phyloP scores from a whole-genome alignment of 1,140 invertebrate genomes.

The Drosophila azteca region DNA sequence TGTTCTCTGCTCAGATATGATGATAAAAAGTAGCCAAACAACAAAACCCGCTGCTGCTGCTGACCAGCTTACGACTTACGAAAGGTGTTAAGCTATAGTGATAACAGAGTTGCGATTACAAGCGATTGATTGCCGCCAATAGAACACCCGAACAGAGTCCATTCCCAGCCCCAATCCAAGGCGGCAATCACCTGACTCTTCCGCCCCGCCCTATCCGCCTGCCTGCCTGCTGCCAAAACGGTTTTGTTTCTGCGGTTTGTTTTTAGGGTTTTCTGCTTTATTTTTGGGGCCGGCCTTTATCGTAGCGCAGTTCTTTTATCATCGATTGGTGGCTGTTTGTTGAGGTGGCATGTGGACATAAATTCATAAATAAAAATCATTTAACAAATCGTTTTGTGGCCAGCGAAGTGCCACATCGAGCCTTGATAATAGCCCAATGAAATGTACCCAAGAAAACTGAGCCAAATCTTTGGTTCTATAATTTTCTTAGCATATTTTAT shows the following conservation, averaged over 20 bases:
- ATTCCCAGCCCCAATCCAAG: constrained; percentile 13
- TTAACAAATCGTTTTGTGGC: constrained; percentile 67
- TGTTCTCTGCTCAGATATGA: constrained; percentile 49
- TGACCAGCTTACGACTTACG: constrained; percentile 47
- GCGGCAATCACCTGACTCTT: constrained; percentile 27
- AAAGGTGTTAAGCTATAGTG: constrained; percentile 65
- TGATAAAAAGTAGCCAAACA: constrained; percentile 51
- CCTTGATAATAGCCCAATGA: constrained; percentile 30
- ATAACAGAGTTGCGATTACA: constrained; percentile 51
- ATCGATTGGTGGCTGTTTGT: constrained; percentile 63
- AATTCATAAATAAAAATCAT: constrained; percentile 76
- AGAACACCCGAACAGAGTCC: constrained; percentile 28
- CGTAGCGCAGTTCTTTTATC: constrained; percentile 49
- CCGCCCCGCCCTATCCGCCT: background rate
- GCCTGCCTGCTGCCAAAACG: background rate
- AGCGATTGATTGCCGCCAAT: constrained; percentile 33
- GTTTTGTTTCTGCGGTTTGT: constrained; percentile 23
- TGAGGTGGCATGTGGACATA: constrained; percentile 73
- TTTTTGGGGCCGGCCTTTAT: constrained; percentile 14
- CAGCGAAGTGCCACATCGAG: constrained; percentile 16
- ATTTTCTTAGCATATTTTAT: no score
- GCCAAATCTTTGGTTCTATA: no score
- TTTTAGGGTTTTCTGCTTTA: constrained; percentile 16
- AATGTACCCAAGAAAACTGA: constrained; percentile 10
- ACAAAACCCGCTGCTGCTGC: background rate